Evolutionary conservation across 2,797 vertebrate genomes (phyloP), one percentile per base, ranked within the genome.

Genomic region (Sebastes nivosus): DNA sequence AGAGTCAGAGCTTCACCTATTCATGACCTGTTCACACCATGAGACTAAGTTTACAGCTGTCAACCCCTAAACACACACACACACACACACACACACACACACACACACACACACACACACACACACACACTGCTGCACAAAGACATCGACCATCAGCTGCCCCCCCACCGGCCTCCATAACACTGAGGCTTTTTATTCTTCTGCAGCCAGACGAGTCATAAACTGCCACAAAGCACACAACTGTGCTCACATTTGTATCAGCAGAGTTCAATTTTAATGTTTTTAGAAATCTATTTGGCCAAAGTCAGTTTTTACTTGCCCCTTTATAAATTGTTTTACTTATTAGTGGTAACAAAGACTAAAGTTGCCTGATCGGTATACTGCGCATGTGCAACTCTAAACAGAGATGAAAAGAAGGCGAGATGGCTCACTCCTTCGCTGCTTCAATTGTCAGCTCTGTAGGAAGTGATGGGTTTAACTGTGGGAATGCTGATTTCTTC

Each of bases 1-100:
- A 59, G 12, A 42, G 34, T 72, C 65, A 72, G 70, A 77, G 73
- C 46, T 69, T 86, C 79, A 89, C 84, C 84, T 67, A 60, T 32
- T 8, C 10, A 34, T 27, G 84, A 89, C 77, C 85, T 55, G 85
- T 82, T 90, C 82, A 75, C 93, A 88, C 90, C 80, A 75, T 50
- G 84, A 88, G 84, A 63, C 82, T 54, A 71, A 71, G 70, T 88
- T 92, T 92, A 94, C 67, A 85, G 89, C 87, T 77, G 50, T 77
- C 67, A 65, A 36, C 27, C 50, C 52, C 61, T 70, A n/a, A 29
- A 64, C 72, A 65, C 7, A 50, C 34, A 64, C 72, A 64, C 6
- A 61, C 29, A 52, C 38, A 61, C 38, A 24, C 67, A 68, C 67
- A 64, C 6, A 50, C 34, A 64, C 72, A 64, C 6, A 50, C 25